These are phyloP conservation scores for Apotomis capreana DNA, from an alignment of 2,888 invertebrate genomes.

Conservation along the genomic window DNA sequence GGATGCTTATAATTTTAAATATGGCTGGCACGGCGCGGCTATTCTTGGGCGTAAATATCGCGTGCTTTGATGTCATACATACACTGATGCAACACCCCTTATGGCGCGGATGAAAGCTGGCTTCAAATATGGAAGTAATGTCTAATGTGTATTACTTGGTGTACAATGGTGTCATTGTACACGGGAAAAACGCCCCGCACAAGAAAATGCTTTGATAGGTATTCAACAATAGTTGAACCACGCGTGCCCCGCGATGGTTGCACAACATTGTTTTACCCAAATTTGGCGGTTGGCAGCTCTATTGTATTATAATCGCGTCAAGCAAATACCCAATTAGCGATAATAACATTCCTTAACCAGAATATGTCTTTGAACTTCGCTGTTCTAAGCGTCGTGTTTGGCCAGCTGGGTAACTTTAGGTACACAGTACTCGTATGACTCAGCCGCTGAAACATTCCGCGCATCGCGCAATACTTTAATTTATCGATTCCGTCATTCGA, in stretches of 20 bases:
- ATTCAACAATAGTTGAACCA: slow-evolving; percentile 23
- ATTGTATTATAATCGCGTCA: slow-evolving; percentile 38
- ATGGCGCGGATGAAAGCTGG: slow-evolving; percentile 34
- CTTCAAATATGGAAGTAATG: slow-evolving; percentile 32
- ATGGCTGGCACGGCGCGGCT: slow-evolving; percentile 22
- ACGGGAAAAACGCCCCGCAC: slow-evolving; percentile 16
- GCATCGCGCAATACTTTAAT: slow-evolving; percentile 24
- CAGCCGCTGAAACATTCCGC: slow-evolving; percentile 26
- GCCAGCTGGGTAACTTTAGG: slow-evolving; percentile 13
- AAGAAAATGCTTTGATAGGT: slow-evolving; percentile 31
- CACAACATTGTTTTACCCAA: slow-evolving; percentile 37
- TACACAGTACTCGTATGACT: slow-evolving; percentile 3
- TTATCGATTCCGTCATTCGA: slow-evolving; percentile 33
- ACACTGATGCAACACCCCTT: slow-evolving; percentile 34
- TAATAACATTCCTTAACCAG: slow-evolving; percentile 29
- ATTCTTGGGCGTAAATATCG: slow-evolving; percentile 38
- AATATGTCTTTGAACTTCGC: slow-evolving; percentile 22
- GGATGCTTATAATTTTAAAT: slow-evolving; percentile 41
- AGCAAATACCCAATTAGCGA: slow-evolving; percentile 36
- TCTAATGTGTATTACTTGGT: no score
- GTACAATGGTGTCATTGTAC: no score
- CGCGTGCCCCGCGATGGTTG: slow-evolving; percentile 10
- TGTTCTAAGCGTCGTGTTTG: slow-evolving; percentile 16
- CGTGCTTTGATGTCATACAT: slow-evolving; percentile 41
- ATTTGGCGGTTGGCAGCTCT: slow-evolving; percentile 24